Percentiles rank a stretch among this genome's conserved stretches.
Conservation (phyloP, 2,113 vertebrate genomes). For the Chelonoidis abingdonii region DNA sequence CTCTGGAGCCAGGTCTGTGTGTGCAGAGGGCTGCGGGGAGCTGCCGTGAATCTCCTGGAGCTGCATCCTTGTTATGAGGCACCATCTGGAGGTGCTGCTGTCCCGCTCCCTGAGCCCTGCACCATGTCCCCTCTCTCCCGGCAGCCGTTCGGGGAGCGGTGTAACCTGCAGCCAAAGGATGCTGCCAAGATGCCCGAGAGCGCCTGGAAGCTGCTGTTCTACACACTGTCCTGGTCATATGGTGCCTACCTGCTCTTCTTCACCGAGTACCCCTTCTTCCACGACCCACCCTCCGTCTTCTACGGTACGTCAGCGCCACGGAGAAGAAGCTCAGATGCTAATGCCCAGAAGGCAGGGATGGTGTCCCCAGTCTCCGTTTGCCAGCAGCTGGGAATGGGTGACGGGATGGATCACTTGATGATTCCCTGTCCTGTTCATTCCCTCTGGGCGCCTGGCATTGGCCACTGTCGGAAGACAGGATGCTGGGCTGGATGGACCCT, state of each 20-base stretch:
- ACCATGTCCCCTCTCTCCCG: accelerated
- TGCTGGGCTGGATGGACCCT: no score
- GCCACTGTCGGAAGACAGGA: no score
- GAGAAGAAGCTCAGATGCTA: neutral
- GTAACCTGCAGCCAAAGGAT: constrained; percentile 88
- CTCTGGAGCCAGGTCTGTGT: neutral
- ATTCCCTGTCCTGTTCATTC: no score
- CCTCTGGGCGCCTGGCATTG: no score
- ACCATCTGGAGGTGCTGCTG: accelerated
- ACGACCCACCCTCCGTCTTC: constrained; percentile 92
- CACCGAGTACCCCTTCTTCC: constrained; percentile 92
- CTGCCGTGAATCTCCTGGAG: constrained; percentile 7
- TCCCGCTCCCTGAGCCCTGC: accelerated
- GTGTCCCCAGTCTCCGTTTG: no score
- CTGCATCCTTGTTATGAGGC: no score
- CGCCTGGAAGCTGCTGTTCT: constrained; percentile 97
- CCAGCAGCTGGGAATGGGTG: no score
- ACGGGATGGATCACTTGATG: no score
- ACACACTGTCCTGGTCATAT: constrained; percentile 92
- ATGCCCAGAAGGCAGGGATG: accelerated
- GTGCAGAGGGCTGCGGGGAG: neutral
- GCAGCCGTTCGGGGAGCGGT: constrained; percentile 91
- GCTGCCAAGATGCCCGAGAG: constrained; percentile 97
- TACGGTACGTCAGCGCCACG: constrained; percentile 80
- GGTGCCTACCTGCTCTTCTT: constrained; percentile 93